Evolutionary conservation across 2,797 vertebrate genomes (phyloP).

Genomic region (Acomys russatus): DNA sequence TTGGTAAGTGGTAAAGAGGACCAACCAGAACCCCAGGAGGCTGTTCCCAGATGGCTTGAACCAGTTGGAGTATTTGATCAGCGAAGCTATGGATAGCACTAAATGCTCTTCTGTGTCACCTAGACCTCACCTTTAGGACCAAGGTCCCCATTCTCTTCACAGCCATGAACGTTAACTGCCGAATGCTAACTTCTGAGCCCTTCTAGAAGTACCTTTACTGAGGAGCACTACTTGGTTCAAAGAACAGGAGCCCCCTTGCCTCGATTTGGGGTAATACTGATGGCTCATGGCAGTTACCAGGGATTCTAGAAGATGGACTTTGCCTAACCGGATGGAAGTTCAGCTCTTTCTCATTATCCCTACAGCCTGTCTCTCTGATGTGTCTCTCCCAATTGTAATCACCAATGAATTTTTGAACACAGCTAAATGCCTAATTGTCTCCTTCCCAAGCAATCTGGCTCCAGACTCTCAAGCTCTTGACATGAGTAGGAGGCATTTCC

Average conservation of each 20-base stretch:
- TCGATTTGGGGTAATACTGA: neutral
- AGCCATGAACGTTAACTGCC: neutral
- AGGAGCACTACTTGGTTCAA: neutral
- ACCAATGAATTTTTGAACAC: neutral
- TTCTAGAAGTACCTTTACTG: neutral
- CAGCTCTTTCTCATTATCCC: neutral
- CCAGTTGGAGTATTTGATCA: neutral
- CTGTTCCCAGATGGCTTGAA: neutral
- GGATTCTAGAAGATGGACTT: neutral
- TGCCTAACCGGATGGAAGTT: neutral
- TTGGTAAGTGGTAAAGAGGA: neutral
- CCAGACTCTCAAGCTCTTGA: neutral
- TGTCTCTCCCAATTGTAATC: neutral
- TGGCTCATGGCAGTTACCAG: neutral
- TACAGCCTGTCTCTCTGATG: neutral
- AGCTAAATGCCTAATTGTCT: neutral
- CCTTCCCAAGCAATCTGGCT: constrained; percentile 6
- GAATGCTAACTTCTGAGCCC: neutral
- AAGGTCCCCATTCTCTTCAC: neutral
- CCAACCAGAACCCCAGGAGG: neutral
- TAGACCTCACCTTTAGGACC: neutral
- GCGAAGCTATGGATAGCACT: neutral
- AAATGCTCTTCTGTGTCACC: neutral
- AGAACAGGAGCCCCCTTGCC: neutral
- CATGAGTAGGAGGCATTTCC: neutral